A percentile compares a stretch with the other conserved stretches of the same genome.
phyloP scores from a whole-genome alignment of 2,888 invertebrate species.

The Heliconius sara region DNA sequence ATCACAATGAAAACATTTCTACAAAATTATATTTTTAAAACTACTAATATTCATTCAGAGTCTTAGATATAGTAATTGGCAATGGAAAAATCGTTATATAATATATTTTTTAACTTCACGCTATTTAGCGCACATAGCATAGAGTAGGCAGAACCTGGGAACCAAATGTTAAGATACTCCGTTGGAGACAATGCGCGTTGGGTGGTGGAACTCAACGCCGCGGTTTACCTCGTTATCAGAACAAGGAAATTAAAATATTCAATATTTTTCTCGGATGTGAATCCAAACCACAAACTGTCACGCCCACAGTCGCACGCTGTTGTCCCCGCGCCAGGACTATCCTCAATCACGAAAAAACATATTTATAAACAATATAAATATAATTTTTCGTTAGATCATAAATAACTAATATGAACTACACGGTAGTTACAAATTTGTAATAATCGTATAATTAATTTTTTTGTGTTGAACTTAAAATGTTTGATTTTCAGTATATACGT shows the following conservation, averaged over 20 bases:
- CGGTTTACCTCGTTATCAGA: neutral
- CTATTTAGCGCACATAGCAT: no score
- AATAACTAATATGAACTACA: no score
- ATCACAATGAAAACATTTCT: constrained; percentile 34
- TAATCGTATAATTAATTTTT: no score
- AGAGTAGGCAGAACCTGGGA: no score
- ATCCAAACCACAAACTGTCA: neutral
- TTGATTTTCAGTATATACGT: no score
- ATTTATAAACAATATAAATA: no score
- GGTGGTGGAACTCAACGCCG: neutral
- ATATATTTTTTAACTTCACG: no score
- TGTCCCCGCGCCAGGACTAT: neutral
- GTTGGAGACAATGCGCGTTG: neutral
- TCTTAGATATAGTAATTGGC: neutral
- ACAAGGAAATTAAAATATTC: neutral
- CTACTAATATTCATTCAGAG: constrained; percentile 16
- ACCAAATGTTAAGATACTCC: neutral
- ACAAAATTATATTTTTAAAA: constrained; percentile 20
- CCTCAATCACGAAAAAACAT: neutral
- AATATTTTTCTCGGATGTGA: neutral
- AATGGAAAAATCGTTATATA: no score
- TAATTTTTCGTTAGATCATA: no score
- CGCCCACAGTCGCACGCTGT: neutral
- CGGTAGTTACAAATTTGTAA: no score
- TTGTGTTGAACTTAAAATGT: no score